Evolutionary conservation across 2,888 invertebrate species (phyloP).

Genomic region (Drosophila setosimentum): DNA sequence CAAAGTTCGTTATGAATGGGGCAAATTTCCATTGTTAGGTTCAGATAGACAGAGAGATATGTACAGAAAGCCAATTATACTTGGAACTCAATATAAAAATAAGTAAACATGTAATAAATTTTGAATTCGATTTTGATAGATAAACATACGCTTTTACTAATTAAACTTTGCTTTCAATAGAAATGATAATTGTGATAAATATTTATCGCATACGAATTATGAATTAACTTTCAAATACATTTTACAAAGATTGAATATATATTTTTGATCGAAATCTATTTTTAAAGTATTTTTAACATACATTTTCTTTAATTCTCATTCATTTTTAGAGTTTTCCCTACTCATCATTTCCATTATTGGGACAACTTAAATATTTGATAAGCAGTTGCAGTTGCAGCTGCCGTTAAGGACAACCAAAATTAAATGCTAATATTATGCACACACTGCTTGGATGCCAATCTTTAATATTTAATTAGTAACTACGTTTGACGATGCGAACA

Average conservation of each 20-base stretch:
- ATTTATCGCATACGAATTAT: background rate
- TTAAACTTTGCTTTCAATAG: background rate
- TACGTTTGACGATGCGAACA: background rate
- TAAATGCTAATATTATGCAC: constrained; percentile 2
- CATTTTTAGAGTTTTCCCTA: background rate
- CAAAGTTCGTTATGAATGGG: background rate
- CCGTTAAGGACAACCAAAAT: background rate
- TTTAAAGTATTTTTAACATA: background rate
- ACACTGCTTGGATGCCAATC: background rate
- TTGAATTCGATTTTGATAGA: background rate
- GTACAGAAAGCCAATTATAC: constrained; percentile 10
- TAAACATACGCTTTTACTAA: background rate
- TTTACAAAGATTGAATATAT: background rate
- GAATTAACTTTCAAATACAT: background rate
- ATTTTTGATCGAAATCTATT: background rate
- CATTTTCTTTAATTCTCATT: background rate
- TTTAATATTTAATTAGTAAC: constrained; percentile 10
- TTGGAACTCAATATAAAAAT: background rate
- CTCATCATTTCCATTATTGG: background rate
- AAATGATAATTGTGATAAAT: background rate
- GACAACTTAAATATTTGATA: constrained; percentile 11
- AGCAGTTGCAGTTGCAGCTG: background rate
- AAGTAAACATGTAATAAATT: background rate
- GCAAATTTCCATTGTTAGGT: constrained; percentile 3
- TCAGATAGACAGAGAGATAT: background rate